phyloP scores from a whole-genome alignment of 1,140 invertebrate species.

The Heterodera schachtii region DNA sequence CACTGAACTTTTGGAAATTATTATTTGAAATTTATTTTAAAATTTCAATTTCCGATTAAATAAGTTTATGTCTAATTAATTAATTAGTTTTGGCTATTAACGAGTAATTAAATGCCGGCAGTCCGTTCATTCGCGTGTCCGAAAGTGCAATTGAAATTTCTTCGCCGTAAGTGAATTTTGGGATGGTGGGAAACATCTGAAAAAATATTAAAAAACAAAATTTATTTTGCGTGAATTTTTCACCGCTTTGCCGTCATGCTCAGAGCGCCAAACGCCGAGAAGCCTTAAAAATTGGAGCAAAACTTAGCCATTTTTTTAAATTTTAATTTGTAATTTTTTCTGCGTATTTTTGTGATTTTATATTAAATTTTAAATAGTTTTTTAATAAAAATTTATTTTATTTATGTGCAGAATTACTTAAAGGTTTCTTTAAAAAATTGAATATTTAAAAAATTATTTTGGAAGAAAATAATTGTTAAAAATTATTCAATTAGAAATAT shows the following conservation, averaged over 20 bases:
- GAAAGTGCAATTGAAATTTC: conserved; percentile 59
- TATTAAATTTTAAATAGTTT: too few relatives aligned
- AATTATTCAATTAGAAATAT: too few relatives aligned
- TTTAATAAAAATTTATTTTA: too few relatives aligned
- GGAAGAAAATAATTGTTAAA: background rate
- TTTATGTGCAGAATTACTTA: too few relatives aligned
- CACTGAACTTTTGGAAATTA: conserved; percentile 44
- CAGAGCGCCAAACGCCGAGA: conserved; percentile 63
- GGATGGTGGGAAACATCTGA: conserved; percentile 61
- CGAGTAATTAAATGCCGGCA: conserved; percentile 63
- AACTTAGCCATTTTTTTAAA: too few relatives aligned
- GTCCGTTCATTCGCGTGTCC: conserved; percentile 45
- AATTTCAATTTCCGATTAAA: too few relatives aligned
- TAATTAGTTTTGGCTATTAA: conserved; percentile 3
- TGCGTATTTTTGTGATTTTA: too few relatives aligned
- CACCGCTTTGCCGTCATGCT: conserved; percentile 59
- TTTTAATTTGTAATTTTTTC: too few relatives aligned
- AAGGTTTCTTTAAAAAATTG: too few relatives aligned
- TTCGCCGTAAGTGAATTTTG: conserved; percentile 64
- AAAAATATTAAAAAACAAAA: background rate
- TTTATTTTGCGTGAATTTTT: background rate
- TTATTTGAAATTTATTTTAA: background rate
- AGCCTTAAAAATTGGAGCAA: too few relatives aligned
- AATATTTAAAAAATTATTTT: conserved; percentile 7
- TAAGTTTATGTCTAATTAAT: too few relatives aligned